A percentile compares a stretch with the other conserved stretches of the same genome.
These are phyloP conservation scores for Diachasma alloeum DNA, from an alignment of 1,140 invertebrate species.

Conservation along the genomic window DNA sequence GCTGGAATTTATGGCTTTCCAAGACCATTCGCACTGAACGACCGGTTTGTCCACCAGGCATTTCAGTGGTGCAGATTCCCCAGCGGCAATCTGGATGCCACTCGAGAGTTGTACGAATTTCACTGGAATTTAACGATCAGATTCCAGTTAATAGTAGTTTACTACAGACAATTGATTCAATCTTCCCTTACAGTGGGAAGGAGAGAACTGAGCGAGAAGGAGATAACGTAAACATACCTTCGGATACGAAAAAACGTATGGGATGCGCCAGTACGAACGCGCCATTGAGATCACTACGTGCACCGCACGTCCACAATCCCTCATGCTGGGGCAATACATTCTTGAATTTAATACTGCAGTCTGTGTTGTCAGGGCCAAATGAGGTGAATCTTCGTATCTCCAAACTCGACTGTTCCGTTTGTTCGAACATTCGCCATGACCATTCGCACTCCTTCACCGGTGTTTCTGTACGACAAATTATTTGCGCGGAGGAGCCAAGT, in stretches of 20 bases:
- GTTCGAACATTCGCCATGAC: constrained; percentile 60
- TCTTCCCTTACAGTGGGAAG: not conserved
- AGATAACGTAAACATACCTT: constrained; percentile 42
- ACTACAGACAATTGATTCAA: constrained; percentile 15
- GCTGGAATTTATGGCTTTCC: constrained; percentile 55
- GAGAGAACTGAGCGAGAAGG: not conserved
- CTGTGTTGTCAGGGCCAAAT: constrained; percentile 54
- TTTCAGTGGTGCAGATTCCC: constrained; percentile 57
- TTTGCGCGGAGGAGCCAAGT: constrained; percentile 52
- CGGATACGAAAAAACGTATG: constrained; percentile 55
- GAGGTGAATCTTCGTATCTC: constrained; percentile 58
- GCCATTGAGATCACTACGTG: constrained; percentile 45
- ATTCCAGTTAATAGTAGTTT: constrained; percentile 7
- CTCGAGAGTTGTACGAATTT: constrained; percentile 61
- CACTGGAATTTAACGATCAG: constrained; percentile 44
- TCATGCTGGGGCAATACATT: constrained; percentile 58
- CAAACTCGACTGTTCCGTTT: constrained; percentile 56
- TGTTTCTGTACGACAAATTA: constrained; percentile 51
- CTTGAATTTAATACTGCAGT: constrained; percentile 60
- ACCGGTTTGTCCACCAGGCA: constrained; percentile 61
- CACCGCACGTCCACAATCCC: constrained; percentile 61
- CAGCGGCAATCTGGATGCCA: constrained; percentile 57
- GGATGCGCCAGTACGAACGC: constrained; percentile 51
- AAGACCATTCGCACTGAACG: constrained; percentile 61
- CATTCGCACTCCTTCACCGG: constrained; percentile 60